Conservation (phyloP, 2,113 vertebrate genomes). For the Donacobius atricapilla region DNA sequence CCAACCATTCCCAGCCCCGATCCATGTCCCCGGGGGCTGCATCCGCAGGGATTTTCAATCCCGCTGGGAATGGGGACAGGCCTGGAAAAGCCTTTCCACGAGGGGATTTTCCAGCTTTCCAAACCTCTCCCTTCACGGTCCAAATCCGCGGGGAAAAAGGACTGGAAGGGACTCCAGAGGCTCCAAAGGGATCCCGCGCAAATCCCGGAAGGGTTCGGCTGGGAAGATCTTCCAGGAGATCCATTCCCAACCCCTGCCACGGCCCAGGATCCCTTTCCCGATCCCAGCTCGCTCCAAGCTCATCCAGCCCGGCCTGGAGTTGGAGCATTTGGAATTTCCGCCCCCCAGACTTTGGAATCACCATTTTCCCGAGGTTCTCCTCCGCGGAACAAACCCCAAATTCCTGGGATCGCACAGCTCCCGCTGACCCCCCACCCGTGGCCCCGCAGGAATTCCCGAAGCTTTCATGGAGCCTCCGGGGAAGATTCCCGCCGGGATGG, state of each 20-base stretch:
- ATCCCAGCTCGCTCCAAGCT: background rate
- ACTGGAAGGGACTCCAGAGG: background rate
- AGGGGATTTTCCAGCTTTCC: background rate
- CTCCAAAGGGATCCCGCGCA: fast-evolving
- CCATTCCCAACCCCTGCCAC: background rate
- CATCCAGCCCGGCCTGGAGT: fast-evolving
- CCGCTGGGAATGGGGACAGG: background rate
- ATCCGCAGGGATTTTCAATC: background rate
- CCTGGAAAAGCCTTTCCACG: background rate
- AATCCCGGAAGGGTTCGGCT: background rate
- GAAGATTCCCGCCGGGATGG: fast-evolving
- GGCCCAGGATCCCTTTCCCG: background rate
- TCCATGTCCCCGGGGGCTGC: fast-evolving
- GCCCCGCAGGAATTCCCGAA: fast-evolving
- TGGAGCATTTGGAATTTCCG: background rate
- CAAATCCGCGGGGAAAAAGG: background rate
- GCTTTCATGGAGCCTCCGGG: background rate
- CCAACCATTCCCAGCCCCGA: background rate
- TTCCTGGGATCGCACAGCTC: fast-evolving
- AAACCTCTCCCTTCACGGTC: fast-evolving
- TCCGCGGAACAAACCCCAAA: background rate
- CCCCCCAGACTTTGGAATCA: background rate
- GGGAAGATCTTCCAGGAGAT: background rate
- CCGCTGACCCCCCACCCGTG: fast-evolving
- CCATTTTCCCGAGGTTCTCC: background rate